Evolutionary conservation across 2,888 invertebrate genomes (phyloP), one percentile per base, ranked within the genome.

Genomic region (Pimpla rufipes): DNA sequence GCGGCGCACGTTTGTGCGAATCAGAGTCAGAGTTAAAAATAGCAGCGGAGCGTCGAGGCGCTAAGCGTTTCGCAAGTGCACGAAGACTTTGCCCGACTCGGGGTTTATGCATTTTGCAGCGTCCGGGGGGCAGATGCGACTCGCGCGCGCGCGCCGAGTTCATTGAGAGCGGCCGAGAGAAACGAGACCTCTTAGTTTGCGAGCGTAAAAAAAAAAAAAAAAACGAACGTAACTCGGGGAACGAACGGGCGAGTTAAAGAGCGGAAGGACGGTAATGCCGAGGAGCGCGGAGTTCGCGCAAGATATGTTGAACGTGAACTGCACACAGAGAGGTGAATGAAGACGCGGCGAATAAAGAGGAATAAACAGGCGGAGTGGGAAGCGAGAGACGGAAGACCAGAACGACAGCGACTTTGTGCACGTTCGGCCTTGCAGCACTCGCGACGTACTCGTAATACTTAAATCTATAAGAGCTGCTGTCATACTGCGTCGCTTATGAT

Each of bases 391-490:
- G 7, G 75, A 29, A 45, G 40, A 76, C 47, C 47, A 13, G 78
- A 59, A 35, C 55, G 64, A 74, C 81, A 80, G 83, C 86, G 50
- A 74, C 55, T 52, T 74, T 73, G 84, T 81, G 37, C 37, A 37
- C 37, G 66, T 74, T 83, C 75, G 85, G 82, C 70, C 86, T 87
- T 86, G 86, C 81, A 85, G 83, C 78, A 81, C 74, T 52, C 80
- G 35, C 29, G 74, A 74, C 74, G 74, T 37, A 74, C 62, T 62
- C 74, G 74, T 62, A 74, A 74, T 74, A 74, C 74, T 74, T 74
- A 62, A 74, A 74, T 50, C 18, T n/a, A 35, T 62, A 50, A 47
- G 47, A 47, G 59, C 47, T 29, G 47, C 50, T 47, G 18, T 50
- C 37, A 8, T n/a, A 66, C 64, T 21, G 2, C 18, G 37, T 62